Percentiles rank a stretch among this genome's conserved stretches.
phyloP scores from a whole-genome alignment of 2,797 vertebrate species.

The Naso thynnoides region DNA sequence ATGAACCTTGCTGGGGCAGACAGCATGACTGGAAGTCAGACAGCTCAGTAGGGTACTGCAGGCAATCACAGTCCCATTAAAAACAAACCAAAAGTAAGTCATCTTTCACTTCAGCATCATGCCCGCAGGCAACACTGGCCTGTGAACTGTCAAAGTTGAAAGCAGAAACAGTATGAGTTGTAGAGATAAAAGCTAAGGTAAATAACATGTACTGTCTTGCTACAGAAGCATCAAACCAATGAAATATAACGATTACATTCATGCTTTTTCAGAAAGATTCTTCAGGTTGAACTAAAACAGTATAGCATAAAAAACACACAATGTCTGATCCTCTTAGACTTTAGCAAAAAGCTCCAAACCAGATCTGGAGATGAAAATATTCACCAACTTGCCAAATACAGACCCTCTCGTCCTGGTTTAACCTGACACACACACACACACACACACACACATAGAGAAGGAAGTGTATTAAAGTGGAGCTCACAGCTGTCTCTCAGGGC shows the following conservation, averaged over 20 bases:
- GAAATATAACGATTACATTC: constrained; percentile 7
- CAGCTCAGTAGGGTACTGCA: constrained; percentile 41
- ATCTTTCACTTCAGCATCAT: constrained; percentile 40
- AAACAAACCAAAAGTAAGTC: constrained; percentile 59
- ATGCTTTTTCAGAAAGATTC: not conserved
- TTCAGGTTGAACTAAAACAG: not conserved
- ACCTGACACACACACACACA: constrained; percentile 7
- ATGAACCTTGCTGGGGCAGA: constrained; percentile 33
- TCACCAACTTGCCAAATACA: not conserved
- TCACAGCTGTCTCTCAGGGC: constrained; percentile 46
- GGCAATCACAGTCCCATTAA: constrained; percentile 58
- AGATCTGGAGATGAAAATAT: not conserved
- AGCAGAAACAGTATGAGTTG: constrained; percentile 14
- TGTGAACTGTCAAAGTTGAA: constrained; percentile 47
- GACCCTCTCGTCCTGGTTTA: constrained; percentile 15
- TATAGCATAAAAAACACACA: not conserved
- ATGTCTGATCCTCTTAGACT: not conserved
- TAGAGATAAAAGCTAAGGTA: constrained; percentile 46
- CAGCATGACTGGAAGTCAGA: constrained; percentile 48
- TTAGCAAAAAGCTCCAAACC: not conserved
- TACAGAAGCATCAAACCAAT: constrained; percentile 12
- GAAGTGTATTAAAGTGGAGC: constrained; percentile 33
- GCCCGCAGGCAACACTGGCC: constrained; percentile 51
- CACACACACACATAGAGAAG: constrained; percentile 12
- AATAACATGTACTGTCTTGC: constrained; percentile 5